Conservation (phyloP, 1,140 invertebrate genomes). For the Cydia fagiglandana region DNA sequence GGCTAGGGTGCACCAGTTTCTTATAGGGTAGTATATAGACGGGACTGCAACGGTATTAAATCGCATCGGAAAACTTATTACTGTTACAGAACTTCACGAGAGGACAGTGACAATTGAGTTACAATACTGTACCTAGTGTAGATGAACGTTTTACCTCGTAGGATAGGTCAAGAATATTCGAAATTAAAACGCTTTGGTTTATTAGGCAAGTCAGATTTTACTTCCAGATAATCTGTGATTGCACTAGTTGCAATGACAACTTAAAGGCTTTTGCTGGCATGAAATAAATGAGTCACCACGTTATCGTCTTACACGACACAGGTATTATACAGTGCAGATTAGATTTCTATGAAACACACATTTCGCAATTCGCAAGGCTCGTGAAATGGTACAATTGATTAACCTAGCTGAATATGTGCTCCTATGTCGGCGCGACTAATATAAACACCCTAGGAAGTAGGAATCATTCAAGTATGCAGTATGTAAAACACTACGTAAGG, state of each 20-base stretch:
- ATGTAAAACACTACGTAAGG: background rate
- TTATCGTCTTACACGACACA: constrained; percentile 15
- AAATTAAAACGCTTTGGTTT: too few species aligned
- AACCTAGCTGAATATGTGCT: background rate
- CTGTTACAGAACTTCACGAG: background rate
- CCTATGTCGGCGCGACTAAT: background rate
- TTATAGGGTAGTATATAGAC: background rate
- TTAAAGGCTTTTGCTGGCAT: background rate
- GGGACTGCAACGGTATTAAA: background rate
- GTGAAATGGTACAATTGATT: background rate
- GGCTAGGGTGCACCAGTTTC: background rate
- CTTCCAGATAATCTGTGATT: background rate
- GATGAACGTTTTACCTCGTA: too few species aligned
- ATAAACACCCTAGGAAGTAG: background rate
- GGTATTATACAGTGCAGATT: background rate
- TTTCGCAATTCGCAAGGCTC: background rate
- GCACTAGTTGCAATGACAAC: background rate
- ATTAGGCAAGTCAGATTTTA: too few species aligned
- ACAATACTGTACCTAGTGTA: too few species aligned
- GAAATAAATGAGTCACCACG: constrained; percentile 24
- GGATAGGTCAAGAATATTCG: too few species aligned
- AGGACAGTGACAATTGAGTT: background rate
- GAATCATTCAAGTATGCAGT: background rate
- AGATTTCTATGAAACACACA: background rate
- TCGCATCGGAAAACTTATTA: background rate